These are phyloP conservation scores for Epizoanthus stellaris DNA, from an alignment of 92 coral and sea anemone species.

Conservation along the genomic window DNA sequence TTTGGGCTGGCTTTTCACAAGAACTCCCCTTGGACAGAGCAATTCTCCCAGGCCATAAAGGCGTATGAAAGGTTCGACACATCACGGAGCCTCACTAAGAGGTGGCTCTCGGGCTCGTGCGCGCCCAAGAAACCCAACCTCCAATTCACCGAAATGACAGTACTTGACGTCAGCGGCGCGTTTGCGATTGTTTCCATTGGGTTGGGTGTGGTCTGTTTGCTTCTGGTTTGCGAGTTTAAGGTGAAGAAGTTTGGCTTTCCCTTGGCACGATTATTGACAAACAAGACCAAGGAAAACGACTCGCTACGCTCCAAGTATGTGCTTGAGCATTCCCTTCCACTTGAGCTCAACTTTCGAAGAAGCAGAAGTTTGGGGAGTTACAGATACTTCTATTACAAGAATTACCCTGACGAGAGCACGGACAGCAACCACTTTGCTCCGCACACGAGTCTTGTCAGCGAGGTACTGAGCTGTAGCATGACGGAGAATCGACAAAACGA, in stretches of 20 bases:
- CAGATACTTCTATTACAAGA: too few species aligned
- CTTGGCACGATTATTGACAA: slow-evolving; percentile 56
- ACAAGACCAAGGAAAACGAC: slow-evolving; percentile 12
- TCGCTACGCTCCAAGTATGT: too few species aligned
- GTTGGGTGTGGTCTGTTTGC: slow-evolving; percentile 40
- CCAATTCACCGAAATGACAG: slow-evolving; percentile 52
- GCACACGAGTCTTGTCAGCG: too few species aligned
- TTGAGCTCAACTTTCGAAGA: too few species aligned
- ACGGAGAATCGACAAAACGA: too few species aligned
- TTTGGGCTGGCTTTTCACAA: slow-evolving; percentile 69
- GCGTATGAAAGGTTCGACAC: slow-evolving; percentile 56
- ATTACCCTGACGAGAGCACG: too few species aligned
- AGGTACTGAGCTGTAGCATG: too few species aligned
- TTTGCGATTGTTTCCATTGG: slow-evolving; percentile 53
- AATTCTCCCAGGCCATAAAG: slow-evolving; percentile 54
- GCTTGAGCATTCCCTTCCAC: too few species aligned
- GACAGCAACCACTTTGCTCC: too few species aligned
- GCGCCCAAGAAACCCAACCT: not conserved
- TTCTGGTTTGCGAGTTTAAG: slow-evolving; percentile 45
- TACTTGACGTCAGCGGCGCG: slow-evolving; percentile 67
- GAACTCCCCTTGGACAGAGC: slow-evolving; percentile 58
- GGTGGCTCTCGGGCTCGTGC: slow-evolving; percentile 70
- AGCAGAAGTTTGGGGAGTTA: too few species aligned
- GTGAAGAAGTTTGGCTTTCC: slow-evolving; percentile 52
- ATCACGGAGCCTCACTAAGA: slow-evolving; percentile 42